Evolutionary conservation across 2,113 vertebrate species (phyloP).

Genomic region (Platysternon megacephalum): DNA sequence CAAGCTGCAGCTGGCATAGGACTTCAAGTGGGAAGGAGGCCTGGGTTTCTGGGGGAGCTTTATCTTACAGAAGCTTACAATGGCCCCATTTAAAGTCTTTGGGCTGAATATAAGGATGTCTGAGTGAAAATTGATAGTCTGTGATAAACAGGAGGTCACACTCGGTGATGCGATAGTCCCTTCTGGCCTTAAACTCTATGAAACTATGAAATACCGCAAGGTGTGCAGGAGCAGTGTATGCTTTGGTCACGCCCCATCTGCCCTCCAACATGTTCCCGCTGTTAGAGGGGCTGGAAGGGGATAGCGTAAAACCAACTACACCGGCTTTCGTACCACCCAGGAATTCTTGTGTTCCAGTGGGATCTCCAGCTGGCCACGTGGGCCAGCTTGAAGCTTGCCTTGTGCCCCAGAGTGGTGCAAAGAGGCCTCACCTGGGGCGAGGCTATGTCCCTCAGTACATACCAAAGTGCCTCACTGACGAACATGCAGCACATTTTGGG

Average conservation of each 20-base stretch:
- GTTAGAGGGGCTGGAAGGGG: not conserved
- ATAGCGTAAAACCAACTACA: not conserved
- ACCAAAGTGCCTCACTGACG: not conserved
- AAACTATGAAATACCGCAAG: not conserved
- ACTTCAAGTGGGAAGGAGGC: not conserved
- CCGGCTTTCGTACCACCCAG: not conserved
- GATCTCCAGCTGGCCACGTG: not conserved
- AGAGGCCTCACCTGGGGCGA: not conserved
- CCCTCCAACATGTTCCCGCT: not conserved
- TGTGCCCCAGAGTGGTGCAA: not conserved
- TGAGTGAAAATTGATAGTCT: not conserved
- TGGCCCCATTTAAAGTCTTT: not conserved
- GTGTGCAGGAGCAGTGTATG: not conserved
- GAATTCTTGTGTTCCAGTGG: no score
- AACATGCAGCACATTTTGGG: not conserved
- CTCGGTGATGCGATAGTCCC: not conserved
- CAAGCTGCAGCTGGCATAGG: rapidly evolving
- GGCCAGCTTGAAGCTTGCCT: not conserved
- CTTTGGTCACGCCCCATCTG: not conserved
- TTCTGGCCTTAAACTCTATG: not conserved
- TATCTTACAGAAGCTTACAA: not conserved
- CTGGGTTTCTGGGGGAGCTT: not conserved
- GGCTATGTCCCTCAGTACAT: not conserved
- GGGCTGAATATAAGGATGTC: not conserved
- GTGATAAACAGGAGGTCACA: not conserved